Percentiles rank a stretch among this genome's conserved stretches.
phyloP scores from a whole-genome alignment of 2,113 vertebrate genomes.

The Aspiorhynchus laticeps region DNA sequence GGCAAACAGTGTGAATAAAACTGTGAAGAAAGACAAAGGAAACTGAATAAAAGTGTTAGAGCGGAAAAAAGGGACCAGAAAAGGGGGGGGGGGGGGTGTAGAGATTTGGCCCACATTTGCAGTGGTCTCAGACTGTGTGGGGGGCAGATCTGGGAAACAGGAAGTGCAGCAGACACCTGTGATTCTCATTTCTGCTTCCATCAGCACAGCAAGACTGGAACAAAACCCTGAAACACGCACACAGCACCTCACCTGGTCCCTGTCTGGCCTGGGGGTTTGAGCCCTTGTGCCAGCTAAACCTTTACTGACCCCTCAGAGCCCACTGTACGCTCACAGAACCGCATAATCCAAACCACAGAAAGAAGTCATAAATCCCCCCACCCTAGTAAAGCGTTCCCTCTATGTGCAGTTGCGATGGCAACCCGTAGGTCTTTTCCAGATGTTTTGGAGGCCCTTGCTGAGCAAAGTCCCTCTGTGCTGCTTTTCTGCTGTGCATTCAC shows the following conservation, averaged over 20 bases:
- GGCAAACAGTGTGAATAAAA: neutral
- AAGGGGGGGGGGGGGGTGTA: neutral
- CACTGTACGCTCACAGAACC: slow-evolving; percentile 42
- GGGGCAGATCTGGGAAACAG: slow-evolving; percentile 71
- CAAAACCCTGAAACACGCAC: neutral
- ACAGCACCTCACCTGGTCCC: slow-evolving; percentile 2
- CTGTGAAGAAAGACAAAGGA: neutral
- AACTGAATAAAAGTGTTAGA: neutral
- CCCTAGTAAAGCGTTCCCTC: slow-evolving; percentile 20
- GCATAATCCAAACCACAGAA: slow-evolving; percentile 68
- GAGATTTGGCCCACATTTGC: slow-evolving; percentile 59
- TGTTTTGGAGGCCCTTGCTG: slow-evolving; percentile 63
- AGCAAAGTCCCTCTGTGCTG: slow-evolving; percentile 27
- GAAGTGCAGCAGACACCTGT: slow-evolving; percentile 76
- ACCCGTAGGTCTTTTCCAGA: slow-evolving; percentile 75
- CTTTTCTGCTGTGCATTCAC: slow-evolving; percentile 10
- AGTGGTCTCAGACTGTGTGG: slow-evolving; percentile 63
- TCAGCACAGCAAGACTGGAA: slow-evolving; percentile 22
- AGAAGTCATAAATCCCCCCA: slow-evolving; percentile 62
- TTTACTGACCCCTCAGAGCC: slow-evolving; percentile 53
- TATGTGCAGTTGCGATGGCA: slow-evolving; percentile 69
- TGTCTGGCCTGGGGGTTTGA: neutral
- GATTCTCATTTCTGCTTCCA: slow-evolving; percentile 75
- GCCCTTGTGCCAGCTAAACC: slow-evolving; percentile 28
- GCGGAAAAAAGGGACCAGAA: neutral